Percentiles rank a stretch among this genome's conserved stretches.
phyloP scores from a whole-genome alignment of 1,140 invertebrate species.

The Stegodyphus dumicola region DNA sequence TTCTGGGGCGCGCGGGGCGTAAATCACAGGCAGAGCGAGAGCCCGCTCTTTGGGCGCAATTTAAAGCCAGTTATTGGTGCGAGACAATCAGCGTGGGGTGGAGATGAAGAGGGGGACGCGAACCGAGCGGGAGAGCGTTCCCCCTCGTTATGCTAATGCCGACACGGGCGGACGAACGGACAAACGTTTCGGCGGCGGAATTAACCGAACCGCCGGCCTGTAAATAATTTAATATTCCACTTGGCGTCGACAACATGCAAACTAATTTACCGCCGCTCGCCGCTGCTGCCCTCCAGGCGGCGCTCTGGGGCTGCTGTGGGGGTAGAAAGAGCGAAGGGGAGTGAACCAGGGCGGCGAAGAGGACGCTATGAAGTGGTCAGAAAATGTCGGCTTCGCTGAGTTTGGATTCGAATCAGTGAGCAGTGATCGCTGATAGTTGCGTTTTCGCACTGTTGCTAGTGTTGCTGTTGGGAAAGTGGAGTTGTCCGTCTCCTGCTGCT shows the following conservation, averaged over 20 bases:
- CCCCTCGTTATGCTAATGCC: constrained; percentile 59
- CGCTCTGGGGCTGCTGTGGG: background rate
- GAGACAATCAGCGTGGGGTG: constrained; percentile 42
- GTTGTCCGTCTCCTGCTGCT: constrained; percentile 55
- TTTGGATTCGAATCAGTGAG: constrained; percentile 54
- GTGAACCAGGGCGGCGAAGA: constrained; percentile 1
- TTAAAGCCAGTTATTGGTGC: constrained; percentile 60
- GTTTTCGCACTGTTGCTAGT: constrained; percentile 17
- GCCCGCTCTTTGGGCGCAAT: constrained; percentile 27
- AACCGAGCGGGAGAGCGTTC: background rate
- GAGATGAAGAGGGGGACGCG: background rate
- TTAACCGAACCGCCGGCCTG: constrained; percentile 59
- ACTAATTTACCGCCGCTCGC: constrained; percentile 60
- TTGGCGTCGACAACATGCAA: constrained; percentile 58
- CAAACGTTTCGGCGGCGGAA: constrained; percentile 60
- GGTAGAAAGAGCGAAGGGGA: background rate
- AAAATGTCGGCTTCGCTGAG: constrained; percentile 48
- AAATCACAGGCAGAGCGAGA: constrained; percentile 25
- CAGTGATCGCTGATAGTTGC: constrained; percentile 59
- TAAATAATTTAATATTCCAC: constrained; percentile 61
- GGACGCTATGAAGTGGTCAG: constrained; percentile 58
- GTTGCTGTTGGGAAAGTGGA: background rate
- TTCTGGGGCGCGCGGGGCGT: constrained; percentile 45
- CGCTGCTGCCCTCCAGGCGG: constrained; percentile 32
- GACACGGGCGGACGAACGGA: constrained; percentile 53